Evolutionary conservation across 2,888 invertebrate genomes (phyloP).

Genomic region (Drosophila vallismaia): DNA sequence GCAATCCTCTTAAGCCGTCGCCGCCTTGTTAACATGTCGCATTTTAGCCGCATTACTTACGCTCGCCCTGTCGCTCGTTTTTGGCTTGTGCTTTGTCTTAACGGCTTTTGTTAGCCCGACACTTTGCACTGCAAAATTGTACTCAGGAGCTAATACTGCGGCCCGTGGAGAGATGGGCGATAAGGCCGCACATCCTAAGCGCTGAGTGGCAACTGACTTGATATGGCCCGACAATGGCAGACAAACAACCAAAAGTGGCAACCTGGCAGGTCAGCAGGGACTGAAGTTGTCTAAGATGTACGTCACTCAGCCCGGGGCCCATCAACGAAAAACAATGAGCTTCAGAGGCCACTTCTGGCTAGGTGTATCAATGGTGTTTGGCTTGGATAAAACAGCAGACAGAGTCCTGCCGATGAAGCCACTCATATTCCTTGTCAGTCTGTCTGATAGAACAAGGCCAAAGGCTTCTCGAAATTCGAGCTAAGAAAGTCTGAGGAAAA

Average conservation of each 20-base stretch:
- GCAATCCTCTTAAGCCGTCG: constrained; percentile 36
- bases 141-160: constrained; percentile 61
- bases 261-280: constrained; percentile 1
- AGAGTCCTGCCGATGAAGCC: constrained; percentile 15
- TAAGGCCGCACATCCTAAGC: constrained; percentile 35
- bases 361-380: constrained; percentile 25
- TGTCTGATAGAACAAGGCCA: constrained; percentile 2
- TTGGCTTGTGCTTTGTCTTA: constrained; percentile 54
- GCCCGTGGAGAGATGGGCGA: constrained; percentile 49
- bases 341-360: constrained; percentile 15
- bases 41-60: constrained; percentile 64
- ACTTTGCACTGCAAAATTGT: constrained; percentile 64
- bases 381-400: constrained; percentile 17
- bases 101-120: constrained; percentile 48
- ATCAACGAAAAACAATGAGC: constrained; percentile 21
- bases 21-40: constrained; percentile 74
- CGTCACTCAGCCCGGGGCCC: constrained; percentile 11
- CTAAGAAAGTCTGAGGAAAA: constrained; percentile 8
- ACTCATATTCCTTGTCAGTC: constrained; percentile 15
- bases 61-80: constrained; percentile 31
- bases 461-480: constrained; percentile 4
- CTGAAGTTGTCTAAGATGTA: constrained; percentile 8
- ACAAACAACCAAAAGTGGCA: constrained; percentile 18
- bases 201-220: constrained; percentile 43
- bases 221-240: constrained; percentile 56